These are phyloP conservation scores for Onychomys arenicola DNA, from an alignment of 2,797 vertebrate genomes.

Conservation along the genomic window DNA sequence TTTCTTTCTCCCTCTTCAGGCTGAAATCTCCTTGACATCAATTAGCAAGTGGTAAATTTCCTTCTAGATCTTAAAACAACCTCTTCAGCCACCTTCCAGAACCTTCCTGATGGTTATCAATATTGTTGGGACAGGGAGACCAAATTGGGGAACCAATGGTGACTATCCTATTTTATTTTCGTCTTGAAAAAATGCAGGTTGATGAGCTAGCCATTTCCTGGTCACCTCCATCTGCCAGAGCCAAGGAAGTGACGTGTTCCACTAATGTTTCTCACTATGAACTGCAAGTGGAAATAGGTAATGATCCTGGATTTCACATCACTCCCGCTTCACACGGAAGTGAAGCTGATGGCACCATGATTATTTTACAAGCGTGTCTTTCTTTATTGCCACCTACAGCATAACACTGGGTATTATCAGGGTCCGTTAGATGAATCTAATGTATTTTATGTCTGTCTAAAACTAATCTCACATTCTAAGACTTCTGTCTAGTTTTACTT, in stretches of 20 bases:
- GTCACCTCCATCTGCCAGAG: slow-evolving; percentile 86
- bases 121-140: neutral
- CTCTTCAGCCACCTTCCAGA: neutral
- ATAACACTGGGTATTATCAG: neutral
- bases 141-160: neutral
- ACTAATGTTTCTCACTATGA: slow-evolving; percentile 94
- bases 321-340: neutral
- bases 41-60: neutral
- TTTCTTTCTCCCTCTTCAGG: neutral
- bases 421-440: neutral
- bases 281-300: slow-evolving; percentile 97
- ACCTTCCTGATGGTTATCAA: slow-evolving; percentile 4
- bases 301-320: slow-evolving; percentile 63
- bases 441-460: slow-evolving; percentile 28
- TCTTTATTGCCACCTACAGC: neutral
- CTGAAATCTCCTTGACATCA: slow-evolving; percentile 1
- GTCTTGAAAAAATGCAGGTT: slow-evolving; percentile 87
- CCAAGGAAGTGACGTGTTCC: slow-evolving; percentile 90
- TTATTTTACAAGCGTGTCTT: neutral
- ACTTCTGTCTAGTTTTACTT: slow-evolving; percentile 38
- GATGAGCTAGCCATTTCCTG: slow-evolving; percentile 90
- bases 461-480: slow-evolving; percentile 45
- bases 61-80: slow-evolving; percentile 37
- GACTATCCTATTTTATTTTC: slow-evolving; percentile 54
- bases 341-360: slow-evolving; percentile 36